Base-by-base conservation (phyloP, 1,140 invertebrate species). In the Caenorhabditis inopinata region DNA sequence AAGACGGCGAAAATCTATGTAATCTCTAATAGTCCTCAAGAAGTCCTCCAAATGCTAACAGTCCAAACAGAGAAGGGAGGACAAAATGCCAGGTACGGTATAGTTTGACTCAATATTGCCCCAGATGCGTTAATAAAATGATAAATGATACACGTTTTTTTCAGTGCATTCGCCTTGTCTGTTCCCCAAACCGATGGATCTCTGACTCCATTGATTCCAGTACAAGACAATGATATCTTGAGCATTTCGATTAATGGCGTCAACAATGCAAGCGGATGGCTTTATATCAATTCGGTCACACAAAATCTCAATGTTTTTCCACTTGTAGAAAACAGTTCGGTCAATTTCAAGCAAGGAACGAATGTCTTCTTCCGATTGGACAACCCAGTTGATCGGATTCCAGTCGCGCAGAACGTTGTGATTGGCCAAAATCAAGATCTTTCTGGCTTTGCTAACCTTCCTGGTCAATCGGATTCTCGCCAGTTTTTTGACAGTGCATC, bases 291-390 rank as follows among this genome's bases (percentile, higher is more conserved):
- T 68, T 68, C 58, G 9, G n/a, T 42, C 7, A 68, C 58, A 7
- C 58, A 16, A 21, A 68, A 68, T 11, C 32, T 68, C 16, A 68
- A 68, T 68, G 58, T 68, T 38, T 68, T 38, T 32, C 58, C 58
- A 68, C 29, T 68, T 42, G 7, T 38, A n/a, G 58, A 68, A n/a
- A 68, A 68, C n/a, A 68, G 32, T 38, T 42, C 58, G n/a, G 38
- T 68, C n/a, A 68, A 12, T 21, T 68, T 21, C 58, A 68, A 68
- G 23, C 58, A 68, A 68, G 58, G 58, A 68, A 68, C 58, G n/a
- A 68, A 68, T 38, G 58, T 68, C 7, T 42, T 68, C 32, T 68
- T 68, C 32, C 18, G 38, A 16, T 11, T 68, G 32, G 38, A 18
- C 32, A 18, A 1, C 21, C 58, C 58, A 18, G 25, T 7, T 21